Percentiles rank a stretch among this genome's conserved stretches.
Conservation (phyloP, 2,888 invertebrate genomes). For the Tenthredo mesomela region DNA sequence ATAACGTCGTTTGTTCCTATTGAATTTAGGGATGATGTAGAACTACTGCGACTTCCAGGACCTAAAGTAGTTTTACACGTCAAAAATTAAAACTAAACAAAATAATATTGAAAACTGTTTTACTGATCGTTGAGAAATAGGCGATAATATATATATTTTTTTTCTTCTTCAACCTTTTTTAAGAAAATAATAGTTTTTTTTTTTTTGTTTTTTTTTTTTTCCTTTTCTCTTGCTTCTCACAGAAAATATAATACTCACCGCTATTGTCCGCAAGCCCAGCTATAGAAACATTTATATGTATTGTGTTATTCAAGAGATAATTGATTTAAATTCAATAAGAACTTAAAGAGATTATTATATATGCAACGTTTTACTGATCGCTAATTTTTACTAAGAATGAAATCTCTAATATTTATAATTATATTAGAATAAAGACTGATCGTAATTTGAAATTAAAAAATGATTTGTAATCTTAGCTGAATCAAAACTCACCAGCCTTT, state of each 20-base stretch:
- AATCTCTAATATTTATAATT: neutral
- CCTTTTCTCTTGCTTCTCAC: neutral
- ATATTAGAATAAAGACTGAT: neutral
- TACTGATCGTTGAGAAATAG: neutral
- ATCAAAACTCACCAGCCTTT: slow-evolving; percentile 77
- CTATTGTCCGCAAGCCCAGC: slow-evolving; percentile 52
- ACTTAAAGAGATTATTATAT: neutral
- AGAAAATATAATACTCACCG: slow-evolving; percentile 51
- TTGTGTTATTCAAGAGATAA: slow-evolving; percentile 9
- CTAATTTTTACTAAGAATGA: neutral
- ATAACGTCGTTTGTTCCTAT: slow-evolving; percentile 74
- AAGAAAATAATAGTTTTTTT: neutral
- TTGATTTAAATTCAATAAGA: neutral
- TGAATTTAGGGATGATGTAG: slow-evolving; percentile 79
- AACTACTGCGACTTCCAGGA: slow-evolving; percentile 83
- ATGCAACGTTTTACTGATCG: neutral
- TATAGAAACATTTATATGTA: slow-evolving; percentile 50
- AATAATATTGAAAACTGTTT: slow-evolving; percentile 1
- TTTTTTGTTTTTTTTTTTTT: neutral
- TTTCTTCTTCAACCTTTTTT: neutral
- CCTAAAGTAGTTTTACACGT: slow-evolving; percentile 65
- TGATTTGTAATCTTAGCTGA: neutral
- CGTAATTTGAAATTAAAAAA: neutral
- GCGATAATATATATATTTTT: neutral
- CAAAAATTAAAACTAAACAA: slow-evolving; percentile 4